A percentile compares a stretch with the other conserved stretches of the same genome.
Evolutionary conservation across 2,113 vertebrate species (phyloP).

Genomic region (Genyomyrus donnyi): DNA sequence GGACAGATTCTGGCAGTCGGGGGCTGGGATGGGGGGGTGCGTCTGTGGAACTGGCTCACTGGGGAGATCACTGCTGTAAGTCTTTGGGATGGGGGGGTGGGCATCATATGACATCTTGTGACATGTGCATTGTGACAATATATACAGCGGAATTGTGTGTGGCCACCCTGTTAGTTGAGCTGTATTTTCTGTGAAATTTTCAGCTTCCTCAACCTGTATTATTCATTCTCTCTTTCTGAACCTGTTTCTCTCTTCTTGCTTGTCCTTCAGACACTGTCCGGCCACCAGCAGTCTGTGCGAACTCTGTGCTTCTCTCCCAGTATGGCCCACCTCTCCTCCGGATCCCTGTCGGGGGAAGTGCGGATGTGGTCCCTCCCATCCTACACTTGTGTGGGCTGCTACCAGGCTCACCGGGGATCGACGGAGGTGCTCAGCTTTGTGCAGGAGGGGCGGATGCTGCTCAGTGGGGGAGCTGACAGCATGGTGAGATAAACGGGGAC

Average conservation of each 20-base stretch:
- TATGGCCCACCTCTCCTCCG: constrained; percentile 63
- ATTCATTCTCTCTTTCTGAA: not conserved
- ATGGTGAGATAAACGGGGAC: constrained; percentile 49
- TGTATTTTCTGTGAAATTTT: not conserved
- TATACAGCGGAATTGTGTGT: not conserved
- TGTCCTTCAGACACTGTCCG: constrained; percentile 54
- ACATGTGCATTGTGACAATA: not conserved
- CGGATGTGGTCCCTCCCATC: constrained; percentile 71
- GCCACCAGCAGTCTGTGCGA: constrained; percentile 60
- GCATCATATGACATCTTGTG: not conserved
- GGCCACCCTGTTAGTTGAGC: not conserved
- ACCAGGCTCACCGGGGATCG: constrained; percentile 64
- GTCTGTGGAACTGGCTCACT: constrained; percentile 62
- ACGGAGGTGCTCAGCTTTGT: constrained; percentile 58
- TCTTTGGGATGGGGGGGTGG: not conserved
- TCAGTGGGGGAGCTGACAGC: constrained; percentile 69
- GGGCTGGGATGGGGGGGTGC: constrained; percentile 66
- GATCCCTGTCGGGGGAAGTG: constrained; percentile 64
- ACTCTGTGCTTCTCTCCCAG: constrained; percentile 61
- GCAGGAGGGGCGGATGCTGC: constrained; percentile 52
- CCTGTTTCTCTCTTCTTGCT: not conserved
- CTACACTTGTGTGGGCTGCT: constrained; percentile 57
- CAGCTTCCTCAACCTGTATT: not conserved
- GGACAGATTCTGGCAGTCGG: constrained; percentile 63
- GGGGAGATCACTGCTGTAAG: constrained; percentile 47